A percentile compares a stretch with the other conserved stretches of the same genome.
Conservation (phyloP, 2,888 invertebrate genomes). For the Thecophora atra region DNA sequence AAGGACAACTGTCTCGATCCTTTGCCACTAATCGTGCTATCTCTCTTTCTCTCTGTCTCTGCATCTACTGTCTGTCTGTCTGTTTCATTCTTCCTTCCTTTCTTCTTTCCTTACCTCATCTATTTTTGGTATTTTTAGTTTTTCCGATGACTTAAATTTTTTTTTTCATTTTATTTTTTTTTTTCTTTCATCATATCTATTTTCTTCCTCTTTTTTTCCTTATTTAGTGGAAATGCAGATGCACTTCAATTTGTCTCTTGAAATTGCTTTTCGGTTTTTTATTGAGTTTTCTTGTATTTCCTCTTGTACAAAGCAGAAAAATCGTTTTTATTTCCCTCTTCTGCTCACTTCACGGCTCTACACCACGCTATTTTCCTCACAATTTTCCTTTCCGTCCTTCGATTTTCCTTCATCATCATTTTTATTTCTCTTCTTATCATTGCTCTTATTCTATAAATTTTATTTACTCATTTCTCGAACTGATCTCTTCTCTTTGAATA, state of each 20-base stretch:
- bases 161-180: background rate
- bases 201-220: background rate
- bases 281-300: slow-evolving; percentile 37
- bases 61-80: too few relatives aligned
- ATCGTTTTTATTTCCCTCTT: slow-evolving; percentile 23
- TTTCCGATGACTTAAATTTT: too few relatives aligned
- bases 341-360: slow-evolving; percentile 34
- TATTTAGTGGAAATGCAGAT: slow-evolving; percentile 29
- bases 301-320: too few relatives aligned
- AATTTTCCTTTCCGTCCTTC: background rate
- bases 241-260: slow-evolving; percentile 57
- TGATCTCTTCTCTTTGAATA: too few relatives aligned
- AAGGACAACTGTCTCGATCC: too few relatives aligned
- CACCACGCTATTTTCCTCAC: background rate
- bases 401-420: background rate
- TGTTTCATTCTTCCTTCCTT: too few relatives aligned
- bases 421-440: background rate
- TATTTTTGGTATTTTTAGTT: too few relatives aligned
- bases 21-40: too few relatives aligned
- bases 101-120: too few relatives aligned
- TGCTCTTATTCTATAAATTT: too few relatives aligned
- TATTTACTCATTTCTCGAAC: too few relatives aligned
- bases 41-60: too few relatives aligned
- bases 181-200: background rate
- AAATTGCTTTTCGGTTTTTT: slow-evolving; percentile 53